Evolutionary conservation across 2,888 invertebrate genomes (phyloP).

Genomic region (Zygaena filipendulae): DNA sequence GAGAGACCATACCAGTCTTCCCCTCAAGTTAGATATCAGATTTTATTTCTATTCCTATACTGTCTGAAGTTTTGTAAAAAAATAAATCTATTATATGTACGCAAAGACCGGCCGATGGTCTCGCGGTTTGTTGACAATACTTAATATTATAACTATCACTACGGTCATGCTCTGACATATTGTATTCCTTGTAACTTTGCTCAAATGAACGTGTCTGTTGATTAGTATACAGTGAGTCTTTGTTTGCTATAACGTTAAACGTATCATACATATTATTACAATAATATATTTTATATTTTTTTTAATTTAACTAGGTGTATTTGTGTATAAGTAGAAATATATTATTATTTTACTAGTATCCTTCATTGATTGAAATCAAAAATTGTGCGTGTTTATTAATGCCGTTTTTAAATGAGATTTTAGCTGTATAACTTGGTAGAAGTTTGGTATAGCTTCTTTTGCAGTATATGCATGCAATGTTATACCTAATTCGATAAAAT

Average conservation of each 20-base stretch:
- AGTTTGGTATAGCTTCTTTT: too few relatives aligned
- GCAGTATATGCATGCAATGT: too few relatives aligned
- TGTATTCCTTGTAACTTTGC: constrained; percentile 55
- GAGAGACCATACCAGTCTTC: constrained; percentile 64
- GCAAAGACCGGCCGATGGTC: too few relatives aligned
- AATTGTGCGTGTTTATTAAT: too few relatives aligned
- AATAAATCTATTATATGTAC: constrained; percentile 43
- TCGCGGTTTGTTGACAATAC: constrained; percentile 65
- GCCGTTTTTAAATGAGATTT: too few relatives aligned
- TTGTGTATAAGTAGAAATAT: too few relatives aligned
- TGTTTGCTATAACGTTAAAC: constrained; percentile 14
- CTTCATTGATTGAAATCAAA: too few relatives aligned
- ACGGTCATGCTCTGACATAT: too few relatives aligned
- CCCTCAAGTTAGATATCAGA: constrained; percentile 59
- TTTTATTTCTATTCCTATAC: constrained; percentile 60
- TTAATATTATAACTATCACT: constrained; percentile 41
- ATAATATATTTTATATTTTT: constrained; percentile 17
- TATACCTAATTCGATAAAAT: too few relatives aligned
- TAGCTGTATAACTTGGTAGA: too few relatives aligned
- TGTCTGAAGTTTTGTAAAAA: constrained; percentile 46
- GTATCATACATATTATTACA: too few relatives aligned
- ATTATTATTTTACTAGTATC: too few relatives aligned
- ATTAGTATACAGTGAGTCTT: constrained; percentile 24
- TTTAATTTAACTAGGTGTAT: constrained; percentile 21
- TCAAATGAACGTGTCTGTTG: constrained; percentile 43